These are phyloP conservation scores for Hemitrygon akajei DNA, from an alignment of 2,797 vertebrate genomes.

Conservation along the genomic window DNA sequence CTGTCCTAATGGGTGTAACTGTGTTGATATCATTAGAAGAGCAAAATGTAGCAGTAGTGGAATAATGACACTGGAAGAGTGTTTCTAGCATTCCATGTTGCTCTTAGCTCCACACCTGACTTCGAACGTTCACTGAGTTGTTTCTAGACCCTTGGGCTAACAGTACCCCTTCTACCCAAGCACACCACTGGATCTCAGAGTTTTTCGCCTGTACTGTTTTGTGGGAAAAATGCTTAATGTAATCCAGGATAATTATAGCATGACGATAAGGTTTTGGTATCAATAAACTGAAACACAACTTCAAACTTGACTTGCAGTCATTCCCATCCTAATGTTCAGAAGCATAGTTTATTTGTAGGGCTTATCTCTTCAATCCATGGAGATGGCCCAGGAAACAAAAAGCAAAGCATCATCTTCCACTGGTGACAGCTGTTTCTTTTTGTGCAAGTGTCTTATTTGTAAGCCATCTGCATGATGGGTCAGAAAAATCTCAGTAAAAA, in stretches of 20 bases:
- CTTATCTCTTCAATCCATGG: neutral
- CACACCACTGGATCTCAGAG: neutral
- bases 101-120: neutral
- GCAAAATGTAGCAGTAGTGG: neutral
- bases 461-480: no score
- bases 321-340: neutral
- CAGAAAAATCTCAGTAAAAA: neutral
- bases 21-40: no score
- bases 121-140: neutral
- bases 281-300: neutral
- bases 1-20: no score
- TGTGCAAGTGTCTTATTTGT: neutral
- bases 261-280: neutral
- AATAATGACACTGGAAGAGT: neutral
- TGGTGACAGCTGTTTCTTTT: no score
- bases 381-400: neutral
- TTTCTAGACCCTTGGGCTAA: neutral
- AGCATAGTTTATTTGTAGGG: neutral
- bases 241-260: neutral
- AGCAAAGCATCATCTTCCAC: neutral
- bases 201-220: neutral
- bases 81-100: neutral
- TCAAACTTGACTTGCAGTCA: neutral
- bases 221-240: neutral
- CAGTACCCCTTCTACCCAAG: neutral